A percentile compares a stretch with the other conserved stretches of the same genome.
Evolutionary conservation across 2,113 vertebrate genomes (phyloP).

Genomic region (Ceyx melanurus): DNA sequence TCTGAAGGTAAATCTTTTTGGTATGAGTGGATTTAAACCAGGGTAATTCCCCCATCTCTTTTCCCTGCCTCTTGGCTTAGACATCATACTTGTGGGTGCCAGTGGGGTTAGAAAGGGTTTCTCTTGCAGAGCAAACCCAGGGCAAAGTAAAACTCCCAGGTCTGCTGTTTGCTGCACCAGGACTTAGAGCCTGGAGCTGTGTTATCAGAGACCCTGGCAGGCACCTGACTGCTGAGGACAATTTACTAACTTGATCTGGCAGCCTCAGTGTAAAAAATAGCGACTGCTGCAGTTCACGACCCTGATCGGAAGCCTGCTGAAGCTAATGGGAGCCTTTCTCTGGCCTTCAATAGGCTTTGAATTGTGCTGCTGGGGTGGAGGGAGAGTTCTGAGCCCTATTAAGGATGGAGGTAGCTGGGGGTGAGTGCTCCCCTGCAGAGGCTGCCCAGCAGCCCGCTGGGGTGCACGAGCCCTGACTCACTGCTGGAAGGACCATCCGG

Average conservation of each 20-base stretch:
- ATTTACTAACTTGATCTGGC: neutral
- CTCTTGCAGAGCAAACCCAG: neutral
- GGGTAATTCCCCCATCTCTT: neutral
- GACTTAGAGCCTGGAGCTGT: rapidly evolving
- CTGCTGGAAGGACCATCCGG: neutral
- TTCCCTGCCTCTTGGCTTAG: neutral
- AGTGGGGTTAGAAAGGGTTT: neutral
- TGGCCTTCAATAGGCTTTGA: neutral
- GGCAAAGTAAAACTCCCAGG: neutral
- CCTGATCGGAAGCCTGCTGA: rapidly evolving
- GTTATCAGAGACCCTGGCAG: neutral
- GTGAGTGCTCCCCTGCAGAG: neutral
- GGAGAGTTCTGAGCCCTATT: neutral
- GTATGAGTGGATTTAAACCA: slow-evolving; percentile 8
- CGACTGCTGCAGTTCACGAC: rapidly evolving
- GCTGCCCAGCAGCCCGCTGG: neutral
- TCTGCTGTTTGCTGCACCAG: neutral
- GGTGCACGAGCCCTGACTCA: neutral
- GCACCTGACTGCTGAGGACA: neutral
- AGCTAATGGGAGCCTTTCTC: neutral
- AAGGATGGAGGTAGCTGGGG: neutral
- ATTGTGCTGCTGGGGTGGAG: neutral
- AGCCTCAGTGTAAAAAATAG: neutral
- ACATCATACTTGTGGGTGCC: rapidly evolving
- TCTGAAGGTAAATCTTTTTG: neutral